These are phyloP conservation scores for Pavo muticus DNA, from an alignment of 2,113 vertebrate genomes.

Conservation along the genomic window DNA sequence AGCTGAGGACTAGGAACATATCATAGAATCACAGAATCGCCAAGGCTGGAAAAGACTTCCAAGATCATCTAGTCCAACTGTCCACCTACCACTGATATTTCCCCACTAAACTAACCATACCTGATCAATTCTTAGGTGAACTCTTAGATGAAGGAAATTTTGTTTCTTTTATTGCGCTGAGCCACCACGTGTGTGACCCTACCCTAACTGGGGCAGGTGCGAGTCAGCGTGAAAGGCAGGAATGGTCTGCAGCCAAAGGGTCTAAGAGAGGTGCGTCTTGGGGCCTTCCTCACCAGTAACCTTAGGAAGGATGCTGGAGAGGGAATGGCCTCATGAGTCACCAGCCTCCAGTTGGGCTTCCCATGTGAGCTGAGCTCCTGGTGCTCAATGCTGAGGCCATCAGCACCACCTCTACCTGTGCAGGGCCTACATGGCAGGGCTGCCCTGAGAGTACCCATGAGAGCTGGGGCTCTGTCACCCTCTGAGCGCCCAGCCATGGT, in stretches of 20 bases:
- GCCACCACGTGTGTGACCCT: accelerated
- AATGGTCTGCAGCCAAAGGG: background rate
- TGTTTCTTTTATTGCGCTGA: background rate
- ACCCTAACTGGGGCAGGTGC: background rate
- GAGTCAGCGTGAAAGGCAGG: background rate
- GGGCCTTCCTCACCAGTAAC: background rate
- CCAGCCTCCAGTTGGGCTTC: background rate
- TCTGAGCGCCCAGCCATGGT: background rate
- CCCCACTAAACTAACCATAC: too few species aligned
- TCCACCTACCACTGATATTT: too few species aligned
- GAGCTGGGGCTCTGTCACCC: background rate
- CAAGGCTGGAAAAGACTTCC: too few species aligned
- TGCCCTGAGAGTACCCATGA: background rate
- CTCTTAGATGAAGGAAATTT: background rate
- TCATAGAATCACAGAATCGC: too few species aligned
- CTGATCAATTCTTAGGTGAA: too few species aligned
- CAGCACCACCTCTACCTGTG: background rate
- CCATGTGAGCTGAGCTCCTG: background rate
- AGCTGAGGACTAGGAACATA: background rate
- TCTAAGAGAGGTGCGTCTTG: background rate
- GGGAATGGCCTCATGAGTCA: background rate
- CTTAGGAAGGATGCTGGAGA: background rate
- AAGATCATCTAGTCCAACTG: too few species aligned
- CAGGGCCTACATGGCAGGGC: background rate
- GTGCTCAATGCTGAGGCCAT: background rate